These are phyloP conservation scores for Sympetrum striolatum DNA, from an alignment of 2,888 invertebrate species.

Conservation along the genomic window DNA sequence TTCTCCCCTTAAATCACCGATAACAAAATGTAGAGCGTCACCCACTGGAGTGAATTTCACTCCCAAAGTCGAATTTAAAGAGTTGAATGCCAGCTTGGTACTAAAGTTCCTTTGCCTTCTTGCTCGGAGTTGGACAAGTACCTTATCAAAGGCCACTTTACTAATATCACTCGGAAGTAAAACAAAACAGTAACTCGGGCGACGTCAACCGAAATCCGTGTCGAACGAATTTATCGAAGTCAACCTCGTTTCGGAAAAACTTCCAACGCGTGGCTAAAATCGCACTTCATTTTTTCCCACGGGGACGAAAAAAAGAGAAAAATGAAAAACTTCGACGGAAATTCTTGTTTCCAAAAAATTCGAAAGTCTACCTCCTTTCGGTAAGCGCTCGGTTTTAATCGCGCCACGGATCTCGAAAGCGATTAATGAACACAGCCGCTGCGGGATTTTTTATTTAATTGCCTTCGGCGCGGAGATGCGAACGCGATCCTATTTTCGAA, in stretches of 20 bases:
- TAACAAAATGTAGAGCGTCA: too few species aligned
- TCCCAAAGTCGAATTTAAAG: background rate
- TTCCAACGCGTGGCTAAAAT: too few species aligned
- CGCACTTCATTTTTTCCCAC: too few species aligned
- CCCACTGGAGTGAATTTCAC: background rate
- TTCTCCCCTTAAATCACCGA: too few species aligned
- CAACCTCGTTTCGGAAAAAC: too few species aligned
- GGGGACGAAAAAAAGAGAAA: too few species aligned
- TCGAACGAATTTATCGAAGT: too few species aligned
- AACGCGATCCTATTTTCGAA: background rate
- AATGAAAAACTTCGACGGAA: too few species aligned
- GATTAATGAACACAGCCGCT: background rate
- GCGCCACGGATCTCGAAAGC: background rate
- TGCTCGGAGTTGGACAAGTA: background rate
- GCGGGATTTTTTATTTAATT: background rate
- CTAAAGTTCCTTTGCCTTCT: background rate
- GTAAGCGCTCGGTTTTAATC: background rate
- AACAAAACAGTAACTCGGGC: background rate
- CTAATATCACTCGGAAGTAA: background rate
- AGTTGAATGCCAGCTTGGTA: constrained; percentile 8
- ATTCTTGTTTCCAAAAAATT: too few species aligned
- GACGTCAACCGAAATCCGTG: too few species aligned
- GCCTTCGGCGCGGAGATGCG: background rate
- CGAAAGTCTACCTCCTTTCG: too few species aligned
- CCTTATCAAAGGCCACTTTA: background rate